These are phyloP conservation scores for Naja naja DNA, from an alignment of 2,113 vertebrate genomes.

Conservation along the genomic window DNA sequence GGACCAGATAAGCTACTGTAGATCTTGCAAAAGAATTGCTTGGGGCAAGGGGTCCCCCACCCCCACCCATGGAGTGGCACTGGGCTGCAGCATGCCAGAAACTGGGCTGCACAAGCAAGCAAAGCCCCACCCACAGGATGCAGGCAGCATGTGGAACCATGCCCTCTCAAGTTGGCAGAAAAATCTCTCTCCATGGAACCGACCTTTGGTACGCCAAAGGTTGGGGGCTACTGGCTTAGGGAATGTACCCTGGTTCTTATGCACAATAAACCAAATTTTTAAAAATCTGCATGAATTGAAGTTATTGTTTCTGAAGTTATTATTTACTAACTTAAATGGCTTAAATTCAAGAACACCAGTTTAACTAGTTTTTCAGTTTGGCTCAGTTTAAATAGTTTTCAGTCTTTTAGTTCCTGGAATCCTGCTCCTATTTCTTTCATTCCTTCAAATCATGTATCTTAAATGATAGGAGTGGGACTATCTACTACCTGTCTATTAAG, in stretches of 20 bases:
- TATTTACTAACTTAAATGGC: not conserved
- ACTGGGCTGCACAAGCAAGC: too few relatives aligned
- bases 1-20: not conserved
- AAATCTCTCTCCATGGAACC: too few relatives aligned
- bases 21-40: not conserved
- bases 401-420: not conserved
- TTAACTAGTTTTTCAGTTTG: conserved; percentile 13
- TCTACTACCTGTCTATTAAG: not conserved
- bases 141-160: too few relatives aligned
- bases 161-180: too few relatives aligned
- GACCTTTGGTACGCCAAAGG: too few relatives aligned
- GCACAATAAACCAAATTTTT: not conserved
- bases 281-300: not conserved
- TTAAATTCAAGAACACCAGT: not conserved
- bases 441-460: not conserved
- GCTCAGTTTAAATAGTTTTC: not conserved
- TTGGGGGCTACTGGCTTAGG: not conserved
- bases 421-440: not conserved
- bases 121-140: too few relatives aligned
- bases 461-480: not conserved
- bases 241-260: not conserved
- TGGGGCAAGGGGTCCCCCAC: too few relatives aligned
- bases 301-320: not conserved
- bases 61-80: too few relatives aligned
- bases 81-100: too few relatives aligned